Evolutionary conservation across 1,140 invertebrate genomes (phyloP), one percentile per base, ranked within the genome.

Genomic region (Helicoverpa zea): DNA sequence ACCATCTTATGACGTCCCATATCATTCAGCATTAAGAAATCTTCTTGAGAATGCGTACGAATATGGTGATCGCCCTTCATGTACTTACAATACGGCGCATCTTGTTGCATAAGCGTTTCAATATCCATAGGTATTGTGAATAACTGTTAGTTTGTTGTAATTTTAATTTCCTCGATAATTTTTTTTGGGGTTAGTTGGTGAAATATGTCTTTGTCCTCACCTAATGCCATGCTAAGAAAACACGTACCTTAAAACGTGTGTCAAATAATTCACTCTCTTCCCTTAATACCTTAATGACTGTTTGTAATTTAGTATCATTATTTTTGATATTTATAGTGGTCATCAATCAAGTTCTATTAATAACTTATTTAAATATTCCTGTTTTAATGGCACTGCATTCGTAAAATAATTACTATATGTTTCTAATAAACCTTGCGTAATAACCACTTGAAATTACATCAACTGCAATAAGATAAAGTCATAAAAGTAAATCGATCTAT

Each of bases 381-480:
- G 35, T 43, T 43, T 43, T 7, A 9, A 58, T 58, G 10, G 11
- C 56, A 23, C 11, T 58, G 35, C 23, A 14, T 18, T 4, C 14
- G 64, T 49, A 49, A 68, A 49, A 49, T 68, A 72, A 72, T 72
- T 72, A 58, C 14, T 14, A 14, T 63, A 18, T 29, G 29, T 30
- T 16, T 54, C 54, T 51, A 72, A 72, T 72, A 54, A 72, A 72
- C 54, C 18, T 72, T 72, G 49, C 68, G 68, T 52, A 72, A 72
- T 54, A 54, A 12, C 18, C 2, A 52, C 66, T 70, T 70, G 47
- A 14, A 52, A 30, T 70, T 70, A 52, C 68, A 30, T 51, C 68
- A 2, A 30, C 68, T n/a, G n/a, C 18, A 72, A 72, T 29, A 72
- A 18, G 47, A 54, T 72, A 72, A 72, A 72, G 49, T 30, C 49